phyloP scores from a whole-genome alignment of 2,113 vertebrate genomes.

The Rhipidura dahli region DNA sequence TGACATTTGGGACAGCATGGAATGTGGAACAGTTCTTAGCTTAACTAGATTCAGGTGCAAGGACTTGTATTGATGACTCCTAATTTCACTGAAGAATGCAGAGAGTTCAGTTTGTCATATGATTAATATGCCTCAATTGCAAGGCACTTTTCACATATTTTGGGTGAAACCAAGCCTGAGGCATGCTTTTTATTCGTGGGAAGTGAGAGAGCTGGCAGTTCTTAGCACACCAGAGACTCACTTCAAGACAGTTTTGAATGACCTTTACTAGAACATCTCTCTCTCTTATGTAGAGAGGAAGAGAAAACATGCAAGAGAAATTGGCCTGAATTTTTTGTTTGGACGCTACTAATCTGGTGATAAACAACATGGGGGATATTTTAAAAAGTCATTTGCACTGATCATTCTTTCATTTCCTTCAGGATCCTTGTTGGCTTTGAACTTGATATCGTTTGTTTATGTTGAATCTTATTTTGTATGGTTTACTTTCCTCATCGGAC shows the following conservation, averaged over 20 bases:
- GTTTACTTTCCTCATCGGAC: neutral
- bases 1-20: neutral
- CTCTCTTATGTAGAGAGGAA: neutral
- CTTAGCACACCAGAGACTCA: neutral
- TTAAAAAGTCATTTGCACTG: neutral
- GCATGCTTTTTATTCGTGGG: neutral
- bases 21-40: neutral
- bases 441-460: neutral
- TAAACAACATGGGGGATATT: neutral
- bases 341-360: neutral
- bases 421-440: neutral
- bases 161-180: neutral
- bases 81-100: neutral
- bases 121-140: neutral
- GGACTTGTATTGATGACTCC: neutral
- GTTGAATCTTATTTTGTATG: neutral
- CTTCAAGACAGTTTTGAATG: neutral
- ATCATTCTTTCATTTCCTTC: neutral
- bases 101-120: neutral
- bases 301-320: neutral
- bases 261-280: neutral
- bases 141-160: neutral
- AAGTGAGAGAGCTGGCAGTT: neutral
- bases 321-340: neutral
- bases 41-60: neutral